Percentiles rank a stretch among this genome's conserved stretches.
Evolutionary conservation across 2,888 invertebrate species (phyloP).

Genomic region (Andrena bucephala): DNA sequence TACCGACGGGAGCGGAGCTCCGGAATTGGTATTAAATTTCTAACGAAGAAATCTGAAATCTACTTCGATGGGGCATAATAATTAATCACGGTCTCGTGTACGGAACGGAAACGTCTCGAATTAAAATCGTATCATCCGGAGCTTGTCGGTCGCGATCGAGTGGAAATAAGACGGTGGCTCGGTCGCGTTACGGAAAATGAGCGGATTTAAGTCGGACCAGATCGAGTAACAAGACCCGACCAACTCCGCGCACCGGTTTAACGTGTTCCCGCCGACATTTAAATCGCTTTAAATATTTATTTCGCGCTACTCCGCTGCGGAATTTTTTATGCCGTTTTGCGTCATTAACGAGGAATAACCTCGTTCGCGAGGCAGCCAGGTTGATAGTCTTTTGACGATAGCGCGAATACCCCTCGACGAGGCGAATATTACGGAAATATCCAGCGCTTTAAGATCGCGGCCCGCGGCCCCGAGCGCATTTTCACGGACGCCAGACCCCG

Average conservation of each 20-base stretch:
- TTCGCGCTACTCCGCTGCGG: constrained; percentile 8
- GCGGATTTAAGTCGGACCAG: constrained; percentile 34
- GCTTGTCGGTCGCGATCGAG: neutral
- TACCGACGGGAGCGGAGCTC: neutral
- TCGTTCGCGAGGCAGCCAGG: constrained; percentile 25
- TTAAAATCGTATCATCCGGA: neutral
- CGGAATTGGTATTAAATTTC: neutral
- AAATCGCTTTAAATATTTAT: constrained; percentile 56
- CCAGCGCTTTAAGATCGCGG: constrained; percentile 9
- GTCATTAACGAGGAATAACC: constrained; percentile 45
- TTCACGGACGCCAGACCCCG: neutral
- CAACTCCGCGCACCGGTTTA: constrained; percentile 49
- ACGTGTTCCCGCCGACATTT: constrained; percentile 48
- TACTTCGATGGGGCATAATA: neutral
- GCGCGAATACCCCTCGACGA: neutral
- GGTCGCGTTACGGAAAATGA: constrained; percentile 31
- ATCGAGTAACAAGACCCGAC: constrained; percentile 21
- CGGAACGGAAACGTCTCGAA: neutral
- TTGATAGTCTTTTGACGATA: constrained; percentile 31
- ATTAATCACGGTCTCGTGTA: constrained; percentile 16
- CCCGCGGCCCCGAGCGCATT: constrained; percentile 1
- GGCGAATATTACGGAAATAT: constrained; percentile 39
- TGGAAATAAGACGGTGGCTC: constrained; percentile 21
- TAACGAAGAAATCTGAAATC: neutral
- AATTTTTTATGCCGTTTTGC: constrained; percentile 34